phyloP scores from a whole-genome alignment of 37 sponge, comb jelly and placozoan species.

The Cliona cf. orientalis region DNA sequence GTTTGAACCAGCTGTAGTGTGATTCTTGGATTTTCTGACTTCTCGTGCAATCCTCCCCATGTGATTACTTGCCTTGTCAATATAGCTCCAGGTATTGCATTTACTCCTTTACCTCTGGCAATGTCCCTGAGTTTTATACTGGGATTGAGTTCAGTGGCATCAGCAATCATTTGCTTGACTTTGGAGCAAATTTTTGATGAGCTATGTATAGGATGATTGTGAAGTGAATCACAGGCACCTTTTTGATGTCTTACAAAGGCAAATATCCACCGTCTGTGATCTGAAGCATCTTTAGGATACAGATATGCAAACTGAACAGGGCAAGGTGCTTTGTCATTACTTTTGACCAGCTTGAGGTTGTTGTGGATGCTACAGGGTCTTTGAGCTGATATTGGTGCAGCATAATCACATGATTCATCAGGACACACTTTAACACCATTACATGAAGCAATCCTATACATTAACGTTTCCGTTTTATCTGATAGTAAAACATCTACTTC shows the following conservation, averaged over 20 bases:
- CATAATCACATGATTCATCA: slow-evolving; percentile 1
- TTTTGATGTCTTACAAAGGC: slow-evolving; percentile 20
- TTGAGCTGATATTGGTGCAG: not conserved
- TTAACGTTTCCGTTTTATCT: not conserved
- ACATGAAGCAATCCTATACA: slow-evolving; percentile 8
- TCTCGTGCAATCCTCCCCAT: slow-evolving; percentile 23
- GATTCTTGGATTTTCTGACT: slow-evolving; percentile 13
- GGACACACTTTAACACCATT: slow-evolving; percentile 18
- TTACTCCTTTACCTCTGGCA: slow-evolving; percentile 33
- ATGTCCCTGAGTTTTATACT: slow-evolving; percentile 23
- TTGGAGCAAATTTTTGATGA: slow-evolving; percentile 8
- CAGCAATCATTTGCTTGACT: slow-evolving; percentile 4
- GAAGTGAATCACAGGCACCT: not conserved
- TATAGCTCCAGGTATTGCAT: slow-evolving; percentile 12
- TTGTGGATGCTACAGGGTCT: not conserved
- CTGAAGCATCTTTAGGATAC: not conserved
- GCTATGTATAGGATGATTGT: slow-evolving; percentile 20
- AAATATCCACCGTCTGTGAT: slow-evolving; percentile 26
- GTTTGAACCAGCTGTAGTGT: not conserved
- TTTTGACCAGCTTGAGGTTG: not conserved
- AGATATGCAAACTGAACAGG: slow-evolving; percentile 2
- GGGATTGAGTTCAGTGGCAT: slow-evolving; percentile 7
- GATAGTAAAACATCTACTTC: not conserved
- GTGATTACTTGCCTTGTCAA: slow-evolving; percentile 38
- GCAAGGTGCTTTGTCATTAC: not conserved